Evolutionary conservation across 2,888 invertebrate genomes (phyloP).

Genomic region (Tenthredo scrophulariae): DNA sequence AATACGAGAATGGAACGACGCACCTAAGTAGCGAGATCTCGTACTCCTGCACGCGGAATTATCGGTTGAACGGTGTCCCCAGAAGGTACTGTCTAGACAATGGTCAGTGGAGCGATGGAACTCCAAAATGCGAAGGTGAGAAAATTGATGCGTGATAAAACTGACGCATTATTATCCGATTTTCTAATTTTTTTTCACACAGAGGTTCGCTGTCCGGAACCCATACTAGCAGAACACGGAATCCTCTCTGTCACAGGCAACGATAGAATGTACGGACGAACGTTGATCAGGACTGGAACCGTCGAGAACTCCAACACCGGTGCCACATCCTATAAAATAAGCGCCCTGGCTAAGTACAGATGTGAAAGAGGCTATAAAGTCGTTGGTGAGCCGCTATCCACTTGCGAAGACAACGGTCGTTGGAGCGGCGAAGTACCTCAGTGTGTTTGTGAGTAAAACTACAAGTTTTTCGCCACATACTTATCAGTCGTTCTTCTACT

Average conservation of each 20-base stretch:
- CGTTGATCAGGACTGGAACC: conserved; percentile 85
- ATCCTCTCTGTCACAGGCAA: conserved; percentile 94
- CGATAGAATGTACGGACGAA: conserved; percentile 93
- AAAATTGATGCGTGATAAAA: background rate
- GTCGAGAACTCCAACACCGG: conserved; percentile 84
- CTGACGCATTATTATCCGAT: conserved; percentile 19
- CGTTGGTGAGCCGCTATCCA: conserved; percentile 90
- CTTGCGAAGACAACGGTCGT: conserved; percentile 91
- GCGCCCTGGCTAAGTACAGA: conserved; percentile 91
- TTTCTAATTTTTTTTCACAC: conserved; percentile 64
- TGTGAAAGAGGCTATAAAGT: conserved; percentile 95
- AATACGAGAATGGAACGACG: conserved; percentile 89
- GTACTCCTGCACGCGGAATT: conserved; percentile 90
- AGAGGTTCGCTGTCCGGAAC: conserved; percentile 94
- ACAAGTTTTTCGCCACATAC: background rate
- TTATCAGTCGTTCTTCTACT: background rate
- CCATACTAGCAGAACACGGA: conserved; percentile 90
- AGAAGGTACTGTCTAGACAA: conserved; percentile 87
- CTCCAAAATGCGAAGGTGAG: conserved; percentile 92
- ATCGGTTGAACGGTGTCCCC: conserved; percentile 87
- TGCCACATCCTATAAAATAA: conserved; percentile 91
- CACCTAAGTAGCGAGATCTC: conserved; percentile 89
- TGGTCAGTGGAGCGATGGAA: conserved; percentile 90
- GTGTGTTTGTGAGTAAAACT: conserved; percentile 87
- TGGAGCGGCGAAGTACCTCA: conserved; percentile 92